Evolutionary conservation across 2,888 invertebrate species (phyloP).

Genomic region (Eubasilissa splendida): DNA sequence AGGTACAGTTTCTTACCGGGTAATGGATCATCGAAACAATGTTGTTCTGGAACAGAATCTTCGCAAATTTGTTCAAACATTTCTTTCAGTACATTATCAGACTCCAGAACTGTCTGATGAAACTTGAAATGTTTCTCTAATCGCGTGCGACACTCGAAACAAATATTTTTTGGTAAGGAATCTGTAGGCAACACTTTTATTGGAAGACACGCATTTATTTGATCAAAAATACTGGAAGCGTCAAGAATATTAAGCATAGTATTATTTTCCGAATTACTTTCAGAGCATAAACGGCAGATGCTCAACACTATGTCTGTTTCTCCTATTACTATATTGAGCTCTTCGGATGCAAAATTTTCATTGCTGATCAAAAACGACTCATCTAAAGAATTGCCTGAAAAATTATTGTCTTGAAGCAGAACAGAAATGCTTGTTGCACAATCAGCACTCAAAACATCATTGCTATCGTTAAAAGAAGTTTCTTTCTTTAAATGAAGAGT

Average conservation of each 20-base stretch:
- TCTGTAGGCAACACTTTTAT: constrained; percentile 29
- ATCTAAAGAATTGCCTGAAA: constrained; percentile 18
- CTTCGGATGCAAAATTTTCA: neutral
- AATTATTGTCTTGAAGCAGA: constrained; percentile 29
- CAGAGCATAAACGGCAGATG: constrained; percentile 41
- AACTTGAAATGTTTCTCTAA: constrained; percentile 44
- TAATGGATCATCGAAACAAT: neutral
- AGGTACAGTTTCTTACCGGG: constrained; percentile 12
- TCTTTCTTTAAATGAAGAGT: constrained; percentile 25
- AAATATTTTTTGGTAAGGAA: constrained; percentile 41
- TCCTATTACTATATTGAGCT: neutral
- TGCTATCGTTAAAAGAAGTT: neutral
- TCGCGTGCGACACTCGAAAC: constrained; percentile 28
- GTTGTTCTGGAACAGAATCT: neutral
- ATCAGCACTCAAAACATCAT: constrained; percentile 29
- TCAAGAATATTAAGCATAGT: constrained; percentile 40
- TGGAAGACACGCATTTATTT: constrained; percentile 41
- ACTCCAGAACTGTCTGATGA: constrained; percentile 43
- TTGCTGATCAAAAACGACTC: constrained; percentile 27
- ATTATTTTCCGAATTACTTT: constrained; percentile 28
- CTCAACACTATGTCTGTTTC: constrained; percentile 5
- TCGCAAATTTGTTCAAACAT: constrained; percentile 40
- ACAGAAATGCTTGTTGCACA: constrained; percentile 36
- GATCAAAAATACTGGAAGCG: constrained; percentile 29
- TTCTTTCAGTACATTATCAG: constrained; percentile 41